phyloP scores from a whole-genome alignment of 53 echinoderm and acorn worm species.

The Holothuria leucospilota region DNA sequence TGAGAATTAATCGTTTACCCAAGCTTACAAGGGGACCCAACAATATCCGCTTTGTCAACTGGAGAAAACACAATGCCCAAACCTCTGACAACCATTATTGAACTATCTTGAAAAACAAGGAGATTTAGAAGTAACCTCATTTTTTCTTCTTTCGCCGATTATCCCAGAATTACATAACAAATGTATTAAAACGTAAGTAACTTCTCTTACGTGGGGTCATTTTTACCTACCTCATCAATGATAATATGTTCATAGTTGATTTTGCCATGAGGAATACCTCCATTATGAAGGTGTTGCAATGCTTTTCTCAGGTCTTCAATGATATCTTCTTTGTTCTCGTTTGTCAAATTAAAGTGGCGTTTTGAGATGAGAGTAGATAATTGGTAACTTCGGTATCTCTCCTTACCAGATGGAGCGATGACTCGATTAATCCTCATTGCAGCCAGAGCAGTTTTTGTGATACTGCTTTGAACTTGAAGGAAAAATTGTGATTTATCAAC shows the following conservation, averaged over 20 bases:
- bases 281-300: slow-evolving; percentile 40
- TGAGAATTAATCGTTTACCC: no score
- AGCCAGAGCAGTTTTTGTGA: not conserved
- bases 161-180: no score
- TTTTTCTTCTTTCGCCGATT: no score
- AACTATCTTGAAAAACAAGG: no score
- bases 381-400: slow-evolving; percentile 15
- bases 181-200: no score
- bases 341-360: not conserved
- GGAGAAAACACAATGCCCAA: no score
- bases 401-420: not conserved
- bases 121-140: no score
- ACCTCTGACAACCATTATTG: no score
- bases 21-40: no score
- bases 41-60: no score
- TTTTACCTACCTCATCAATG: slow-evolving; percentile 37
- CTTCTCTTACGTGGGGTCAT: no score
- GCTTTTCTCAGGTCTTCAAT: slow-evolving; percentile 27
- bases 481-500: no score
- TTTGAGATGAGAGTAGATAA: not conserved
- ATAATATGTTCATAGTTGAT: slow-evolving; percentile 45
- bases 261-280: slow-evolving; percentile 38
- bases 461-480: not conserved
- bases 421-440: slow-evolving; percentile 23
- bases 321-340: slow-evolving; percentile 14